These are phyloP conservation scores for Ptychodera flava DNA, from an alignment of 35 echinoderm and acorn worm species.

Conservation along the genomic window DNA sequence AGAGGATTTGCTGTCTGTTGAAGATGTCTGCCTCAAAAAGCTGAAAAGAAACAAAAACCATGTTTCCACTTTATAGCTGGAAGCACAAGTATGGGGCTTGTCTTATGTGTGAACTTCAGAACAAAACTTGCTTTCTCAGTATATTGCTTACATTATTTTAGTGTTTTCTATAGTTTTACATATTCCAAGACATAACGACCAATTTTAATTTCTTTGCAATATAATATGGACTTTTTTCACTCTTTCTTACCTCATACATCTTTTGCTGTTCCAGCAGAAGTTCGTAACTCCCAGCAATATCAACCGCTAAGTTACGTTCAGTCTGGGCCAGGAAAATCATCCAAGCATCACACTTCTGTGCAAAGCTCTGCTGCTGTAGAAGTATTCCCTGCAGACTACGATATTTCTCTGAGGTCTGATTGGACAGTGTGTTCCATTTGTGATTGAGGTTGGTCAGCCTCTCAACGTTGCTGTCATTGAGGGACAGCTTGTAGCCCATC, in stretches of 20 bases:
- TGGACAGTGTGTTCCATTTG: constrained; percentile 65
- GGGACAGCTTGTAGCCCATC: constrained; percentile 82
- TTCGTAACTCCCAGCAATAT: constrained; percentile 89
- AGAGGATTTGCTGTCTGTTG: constrained; percentile 97
- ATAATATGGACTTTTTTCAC: too few species aligned
- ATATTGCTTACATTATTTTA: too few species aligned
- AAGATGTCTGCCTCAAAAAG: constrained; percentile 99
- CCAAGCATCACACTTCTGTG: constrained; percentile 88
- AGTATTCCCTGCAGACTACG: constrained; percentile 72
- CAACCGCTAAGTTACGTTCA: constrained; percentile 75
- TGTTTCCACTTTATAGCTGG: too few species aligned
- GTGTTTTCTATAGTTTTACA: too few species aligned
- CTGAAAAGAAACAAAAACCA: constrained; percentile 31
- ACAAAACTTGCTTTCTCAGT: too few species aligned
- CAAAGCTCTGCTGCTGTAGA: constrained; percentile 91
- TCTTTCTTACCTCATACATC: constrained; percentile 95
- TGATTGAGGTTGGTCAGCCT: constrained; percentile 53
- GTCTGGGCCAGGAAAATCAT: constrained; percentile 81
- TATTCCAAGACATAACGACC: too few species aligned
- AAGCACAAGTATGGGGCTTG: too few species aligned
- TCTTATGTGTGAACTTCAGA: too few species aligned
- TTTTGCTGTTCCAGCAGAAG: constrained; percentile 90
- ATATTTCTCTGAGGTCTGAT: constrained; percentile 78
- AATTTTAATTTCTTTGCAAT: too few species aligned
- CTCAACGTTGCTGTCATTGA: constrained; percentile 55